Evolutionary conservation across 2,888 invertebrate genomes (phyloP), one percentile per base, ranked within the genome.

Genomic region (Globia sparganii): DNA sequence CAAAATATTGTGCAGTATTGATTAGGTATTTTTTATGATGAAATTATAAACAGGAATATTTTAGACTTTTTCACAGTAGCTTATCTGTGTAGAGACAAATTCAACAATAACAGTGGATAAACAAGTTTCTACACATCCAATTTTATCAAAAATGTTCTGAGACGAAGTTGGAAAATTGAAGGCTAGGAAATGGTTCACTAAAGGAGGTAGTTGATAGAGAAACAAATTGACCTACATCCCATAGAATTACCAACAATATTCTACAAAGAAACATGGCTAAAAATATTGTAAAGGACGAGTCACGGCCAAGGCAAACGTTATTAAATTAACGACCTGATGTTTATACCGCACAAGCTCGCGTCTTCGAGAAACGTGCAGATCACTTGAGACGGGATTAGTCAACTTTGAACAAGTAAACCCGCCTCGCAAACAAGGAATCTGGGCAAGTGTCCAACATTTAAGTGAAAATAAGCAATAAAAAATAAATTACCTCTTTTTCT

Each of bases 401-500:
- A 81, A 81, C 70, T 78, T 86, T 15, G 31, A 59, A 70, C n/a
- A 77, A 61, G 40, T 74, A 37, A 74, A 73, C 53, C 61, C n/a
- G 37, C 28, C 72, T 62, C 34, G n/a, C 72, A 74, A 88, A 72
- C 70, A 77, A 76, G 72, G 53, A 72, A 82, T 73, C 70, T 72
- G 78, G 86, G 83, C 78, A 86, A 64, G 66, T 71, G 70, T 70
- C 83, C 84, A 84, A 86, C 25, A 64, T n/a, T 71, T 49, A 86
- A 85, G 81, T 79, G 69, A 80, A 77, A 81, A 58, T 83, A 80
- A 75, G 81, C 72, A 88, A 87, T 76, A 82, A 85, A 85, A 82
- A 79, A 67, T 79, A 34, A 83, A 97, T 97, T 97, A 99, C 99
- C 99, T 99, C 99, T 99, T 98, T 99, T 99, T 98, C 99, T 98